Conservation (phyloP, 2,888 invertebrate species). For the Ectropis crepuscularia region DNA sequence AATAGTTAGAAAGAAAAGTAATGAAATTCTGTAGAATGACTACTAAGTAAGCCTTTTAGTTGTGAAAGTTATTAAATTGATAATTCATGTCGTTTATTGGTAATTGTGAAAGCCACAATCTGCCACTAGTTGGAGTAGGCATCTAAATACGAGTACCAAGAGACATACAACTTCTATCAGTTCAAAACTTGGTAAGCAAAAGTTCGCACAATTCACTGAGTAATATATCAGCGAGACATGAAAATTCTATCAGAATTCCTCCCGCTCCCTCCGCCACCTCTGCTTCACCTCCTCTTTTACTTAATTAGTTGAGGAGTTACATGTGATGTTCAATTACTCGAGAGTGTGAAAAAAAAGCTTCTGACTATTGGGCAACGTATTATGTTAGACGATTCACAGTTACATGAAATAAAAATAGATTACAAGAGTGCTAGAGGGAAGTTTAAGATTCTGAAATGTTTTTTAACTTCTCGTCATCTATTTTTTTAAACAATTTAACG, state of each 20-base stretch:
- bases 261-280: slow-evolving; percentile 26
- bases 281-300: slow-evolving; percentile 22
- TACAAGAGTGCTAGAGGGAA: too few species aligned
- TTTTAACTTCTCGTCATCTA: not conserved
- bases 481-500: too few species aligned
- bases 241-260: slow-evolving; percentile 46
- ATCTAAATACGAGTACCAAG: not conserved
- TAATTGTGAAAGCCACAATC: slow-evolving; percentile 15
- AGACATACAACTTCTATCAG: slow-evolving; percentile 26
- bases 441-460: not conserved
- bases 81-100: not conserved
- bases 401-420: too few species aligned
- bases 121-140: not conserved
- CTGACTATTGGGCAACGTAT: too few species aligned
- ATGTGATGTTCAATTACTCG: slow-evolving; percentile 10
- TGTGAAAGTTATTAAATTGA: too few species aligned
- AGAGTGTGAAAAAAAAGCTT: not conserved
- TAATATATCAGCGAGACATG: slow-evolving; percentile 45
- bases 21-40: not conserved
- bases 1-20: not conserved
- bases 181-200: slow-evolving; percentile 40
- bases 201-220: slow-evolving; percentile 39
- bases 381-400: too few species aligned
- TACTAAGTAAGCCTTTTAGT: too few species aligned
- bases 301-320: slow-evolving; percentile 12